Evolutionary conservation across 2,888 invertebrate genomes (phyloP), one percentile per base, ranked within the genome.

Genomic region (Hirtodrosophila cameraria): DNA sequence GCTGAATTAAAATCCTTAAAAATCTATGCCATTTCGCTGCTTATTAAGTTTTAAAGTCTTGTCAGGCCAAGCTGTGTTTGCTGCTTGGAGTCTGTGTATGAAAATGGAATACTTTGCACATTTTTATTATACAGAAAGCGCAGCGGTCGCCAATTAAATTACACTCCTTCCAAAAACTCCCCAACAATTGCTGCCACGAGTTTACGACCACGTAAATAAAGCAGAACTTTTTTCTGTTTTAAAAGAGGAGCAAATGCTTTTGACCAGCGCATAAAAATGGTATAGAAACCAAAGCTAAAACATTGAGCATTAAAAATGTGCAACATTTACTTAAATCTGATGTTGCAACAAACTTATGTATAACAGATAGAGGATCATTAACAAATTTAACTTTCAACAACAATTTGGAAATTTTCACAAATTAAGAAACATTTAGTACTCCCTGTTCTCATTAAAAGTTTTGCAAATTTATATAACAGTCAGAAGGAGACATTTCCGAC

Each of bases 81-180:
- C 28, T 2, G 25, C 9, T 28, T 27, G 31, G 36, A 6, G 15
- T 28, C n/a, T n/a, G n/a, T n/a, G n/a, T n/a, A 20, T 6, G 36
- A 7, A 50, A 58, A 60, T 43, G 38, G 48, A 72, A 83, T 69
- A 69, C 73, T 83, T 83, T 87, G 53, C 81, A 68, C 67, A 80
- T 67, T 82, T 87, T 87, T 80, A 86, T 69, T 73, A 54, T 55
- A 55, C 42, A 15, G 30, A 18, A 20, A 33, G 39, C 42, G 25
- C 71, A 49, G 55, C 46, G 16, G 38, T 36, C 59, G 61, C 46
- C 81, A 73, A 73, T 76, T 84, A 80, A 84, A 74, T 70, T 63
- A 49, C 66, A 75, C 25, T 8, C 25, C 48, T 41, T 35, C 12
- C 38, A 35, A n/a, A 7, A 20, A 6, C 30, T 11, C 43, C 61